These are phyloP conservation scores for Motacilla tschutschensis DNA, from an alignment of 2,113 vertebrate species.

Conservation along the genomic window DNA sequence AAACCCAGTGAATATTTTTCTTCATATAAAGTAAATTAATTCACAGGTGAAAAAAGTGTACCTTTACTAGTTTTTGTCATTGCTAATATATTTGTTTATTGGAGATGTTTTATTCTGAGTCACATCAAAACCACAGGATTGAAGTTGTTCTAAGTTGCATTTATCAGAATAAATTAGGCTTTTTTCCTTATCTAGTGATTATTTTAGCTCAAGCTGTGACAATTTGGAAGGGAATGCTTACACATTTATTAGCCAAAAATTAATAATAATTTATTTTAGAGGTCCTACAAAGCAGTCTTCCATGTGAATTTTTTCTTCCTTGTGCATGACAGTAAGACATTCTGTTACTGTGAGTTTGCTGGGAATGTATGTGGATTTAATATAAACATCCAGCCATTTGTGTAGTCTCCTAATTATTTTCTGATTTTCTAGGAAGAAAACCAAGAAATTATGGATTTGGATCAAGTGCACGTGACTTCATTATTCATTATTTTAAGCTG, in stretches of 20 bases:
- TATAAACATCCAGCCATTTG: neutral
- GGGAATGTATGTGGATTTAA: constrained; percentile 14
- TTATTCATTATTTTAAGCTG: constrained; percentile 32
- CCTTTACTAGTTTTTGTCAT: neutral
- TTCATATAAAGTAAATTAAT: neutral
- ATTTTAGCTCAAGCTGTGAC: constrained; percentile 57
- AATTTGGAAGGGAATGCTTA: constrained; percentile 40
- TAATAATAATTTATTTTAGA: constrained; percentile 5
- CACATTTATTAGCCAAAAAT: constrained; percentile 43
- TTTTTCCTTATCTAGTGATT: constrained; percentile 26
- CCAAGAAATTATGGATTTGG: neutral
- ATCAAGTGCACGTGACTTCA: neutral
- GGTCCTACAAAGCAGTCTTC: neutral
- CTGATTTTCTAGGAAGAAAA: constrained; percentile 40
- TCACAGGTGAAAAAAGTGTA: neutral
- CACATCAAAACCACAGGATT: constrained; percentile 10
- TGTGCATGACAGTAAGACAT: constrained; percentile 6
- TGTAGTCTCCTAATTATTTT: constrained; percentile 25
- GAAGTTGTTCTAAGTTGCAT: constrained; percentile 16
- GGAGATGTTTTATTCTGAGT: constrained; percentile 26
- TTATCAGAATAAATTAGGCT: constrained; percentile 36
- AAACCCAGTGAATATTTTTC: neutral
- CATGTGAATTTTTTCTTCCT: neutral
- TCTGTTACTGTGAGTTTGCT: neutral
- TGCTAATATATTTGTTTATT: neutral